These are phyloP conservation scores for Petrocephalus schoutedeni DNA, from an alignment of 2,797 vertebrate species.

Conservation along the genomic window DNA sequence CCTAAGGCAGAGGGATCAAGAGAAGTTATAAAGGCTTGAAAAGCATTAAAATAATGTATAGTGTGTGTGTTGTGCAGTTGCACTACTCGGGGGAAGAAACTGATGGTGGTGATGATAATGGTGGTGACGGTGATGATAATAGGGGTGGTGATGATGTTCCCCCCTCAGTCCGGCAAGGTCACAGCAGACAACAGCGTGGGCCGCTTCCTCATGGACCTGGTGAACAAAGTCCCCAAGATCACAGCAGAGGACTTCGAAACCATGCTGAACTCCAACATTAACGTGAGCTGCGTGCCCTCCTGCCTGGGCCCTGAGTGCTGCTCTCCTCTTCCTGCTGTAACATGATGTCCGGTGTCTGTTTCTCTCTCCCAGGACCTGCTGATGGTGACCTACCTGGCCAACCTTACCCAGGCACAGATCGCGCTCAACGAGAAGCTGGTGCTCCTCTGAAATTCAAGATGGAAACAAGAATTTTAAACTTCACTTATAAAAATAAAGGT, in stretches of 20 bases:
- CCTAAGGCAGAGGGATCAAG: background rate
- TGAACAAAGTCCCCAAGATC: conserved; percentile 96
- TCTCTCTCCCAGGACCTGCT: conserved; percentile 76
- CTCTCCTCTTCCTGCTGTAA: background rate
- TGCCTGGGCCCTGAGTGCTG: too few relatives aligned
- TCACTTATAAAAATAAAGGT: conserved; percentile 53
- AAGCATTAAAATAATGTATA: background rate
- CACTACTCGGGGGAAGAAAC: too few relatives aligned
- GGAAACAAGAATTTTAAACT: conserved; percentile 47
- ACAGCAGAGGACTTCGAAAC: conserved; percentile 91
- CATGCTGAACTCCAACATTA: conserved; percentile 99
- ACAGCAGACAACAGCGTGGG: conserved; percentile 92
- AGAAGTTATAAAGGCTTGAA: background rate
- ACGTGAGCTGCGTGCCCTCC: conserved; percentile 66
- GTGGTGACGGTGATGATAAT: background rate
- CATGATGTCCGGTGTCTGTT: background rate
- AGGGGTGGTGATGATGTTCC: background rate
- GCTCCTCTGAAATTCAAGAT: conserved; percentile 56
- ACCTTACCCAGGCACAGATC: conserved; percentile 96
- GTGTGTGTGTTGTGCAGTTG: background rate
- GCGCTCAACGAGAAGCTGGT: conserved; percentile 96
- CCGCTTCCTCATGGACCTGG: conserved; percentile 91
- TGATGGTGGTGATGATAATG: too few relatives aligned
- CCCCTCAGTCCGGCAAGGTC: conserved; percentile 84
- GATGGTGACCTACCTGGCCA: conserved; percentile 98